Base-by-base conservation (phyloP, 2,797 vertebrate species). In the Chaetophractus vellerosus region DNA sequence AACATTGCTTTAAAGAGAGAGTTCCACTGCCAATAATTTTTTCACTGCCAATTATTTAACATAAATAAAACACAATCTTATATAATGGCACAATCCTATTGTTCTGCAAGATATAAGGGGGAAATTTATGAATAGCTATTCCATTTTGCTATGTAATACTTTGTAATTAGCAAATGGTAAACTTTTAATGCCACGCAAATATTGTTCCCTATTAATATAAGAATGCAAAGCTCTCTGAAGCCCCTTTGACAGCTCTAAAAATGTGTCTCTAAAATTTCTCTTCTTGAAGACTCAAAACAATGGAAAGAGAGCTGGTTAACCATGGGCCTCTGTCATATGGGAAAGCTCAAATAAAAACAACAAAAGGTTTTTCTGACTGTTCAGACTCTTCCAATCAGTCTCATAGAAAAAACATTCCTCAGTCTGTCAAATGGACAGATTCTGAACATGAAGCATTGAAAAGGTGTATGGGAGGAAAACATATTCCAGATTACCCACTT, bases 331-430 rank as follows among this genome's bases (percentile, higher is more conserved):
- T 24, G 41, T 80, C 82, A 86, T 38, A 64, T 59, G n/a, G 36
- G 71, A 91, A 96, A 96, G 68, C 75, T 95, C 71, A 71, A 80
- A 75, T 23, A 48, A 91, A 83, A 94, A 59, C n/a, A 68, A 80
- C 45, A 89, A 36, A 90, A 86, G 10, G 9, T 45, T 94, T 92
- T 63, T 64, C 71, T 95, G 66, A 84, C 86, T 88, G 11, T n/a
- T 94, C 64, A 63, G 71, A 74, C 41, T 87, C 63, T 94, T 96
- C 75, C 52, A 63, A 79, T 86, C 64, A 85, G 66, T 76, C 71
- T 89, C 89, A 69, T 24, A 93, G 78, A 93, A 96, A 61, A 95
- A 93, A 81, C 4, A 79, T 83, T 93, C 85, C 52, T 91, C 91
- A 61, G 33, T 63, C 68, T 94, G 81, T 95, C 96, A 85, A 36